Percentiles rank a stretch among this genome's conserved stretches.
Evolutionary conservation across 2,797 vertebrate genomes (phyloP).

Genomic region (Amazona ochrocephala): DNA sequence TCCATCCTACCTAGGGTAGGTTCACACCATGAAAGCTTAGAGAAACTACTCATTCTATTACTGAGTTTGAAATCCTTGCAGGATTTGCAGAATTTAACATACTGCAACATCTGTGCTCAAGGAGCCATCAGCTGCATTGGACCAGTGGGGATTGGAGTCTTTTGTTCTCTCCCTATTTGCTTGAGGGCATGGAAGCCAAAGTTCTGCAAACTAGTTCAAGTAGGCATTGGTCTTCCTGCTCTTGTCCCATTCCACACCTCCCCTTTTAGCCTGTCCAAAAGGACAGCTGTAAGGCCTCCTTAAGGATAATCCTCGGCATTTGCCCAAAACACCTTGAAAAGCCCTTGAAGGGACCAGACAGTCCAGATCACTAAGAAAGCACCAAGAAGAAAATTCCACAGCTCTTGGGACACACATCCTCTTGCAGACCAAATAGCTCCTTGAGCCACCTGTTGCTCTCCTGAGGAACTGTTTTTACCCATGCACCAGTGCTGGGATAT

Average conservation of each 20-base stretch:
- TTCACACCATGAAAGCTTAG: neutral
- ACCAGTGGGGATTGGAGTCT: neutral
- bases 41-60: neutral
- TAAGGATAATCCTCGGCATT: neutral
- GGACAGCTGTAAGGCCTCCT: neutral
- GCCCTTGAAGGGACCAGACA: neutral
- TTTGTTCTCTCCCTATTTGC: neutral
- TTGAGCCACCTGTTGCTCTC: neutral
- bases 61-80: neutral
- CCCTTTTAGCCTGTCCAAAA: neutral
- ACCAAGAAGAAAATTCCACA: neutral
- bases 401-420: neutral
- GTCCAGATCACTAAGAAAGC: neutral
- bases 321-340: neutral
- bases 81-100: neutral
- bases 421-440: neutral
- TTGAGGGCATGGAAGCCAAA: neutral
- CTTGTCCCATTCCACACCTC: neutral
- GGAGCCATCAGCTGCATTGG: neutral
- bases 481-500: fast-evolving
- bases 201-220: neutral
- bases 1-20: neutral
- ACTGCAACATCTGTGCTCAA: neutral
- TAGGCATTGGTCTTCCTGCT: neutral
- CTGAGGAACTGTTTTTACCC: neutral